Conservation (phyloP, 2,113 vertebrate genomes). For the Rhinoderma darwinii region DNA sequence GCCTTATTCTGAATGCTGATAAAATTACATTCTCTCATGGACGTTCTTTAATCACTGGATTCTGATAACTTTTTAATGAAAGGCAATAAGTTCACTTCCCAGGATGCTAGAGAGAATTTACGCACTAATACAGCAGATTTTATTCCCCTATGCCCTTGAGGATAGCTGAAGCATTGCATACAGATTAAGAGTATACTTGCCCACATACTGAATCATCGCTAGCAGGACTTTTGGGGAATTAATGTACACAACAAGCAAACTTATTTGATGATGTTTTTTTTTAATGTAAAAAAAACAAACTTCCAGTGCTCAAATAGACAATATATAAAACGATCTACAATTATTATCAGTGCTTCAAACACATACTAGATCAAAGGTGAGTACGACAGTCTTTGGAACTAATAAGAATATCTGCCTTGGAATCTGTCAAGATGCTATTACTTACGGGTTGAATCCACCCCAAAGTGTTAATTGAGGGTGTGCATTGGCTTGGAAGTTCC, state of each 20-base stretch:
- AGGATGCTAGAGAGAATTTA: constrained; percentile 6
- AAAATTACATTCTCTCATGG: constrained; percentile 56
- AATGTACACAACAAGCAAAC: neutral
- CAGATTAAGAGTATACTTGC: neutral
- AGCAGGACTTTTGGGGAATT: neutral
- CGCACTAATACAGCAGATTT: neutral
- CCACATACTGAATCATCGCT: neutral
- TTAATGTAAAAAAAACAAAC: no score
- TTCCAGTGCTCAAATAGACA: no score
- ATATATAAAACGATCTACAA: no score
- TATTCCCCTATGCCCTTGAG: neutral
- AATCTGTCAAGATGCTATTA: no score
- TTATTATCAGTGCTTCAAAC: no score
- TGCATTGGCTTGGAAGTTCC: no score
- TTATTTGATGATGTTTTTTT: neutral
- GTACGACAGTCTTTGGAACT: no score
- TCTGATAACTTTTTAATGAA: constrained; percentile 30
- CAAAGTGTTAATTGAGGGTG: no score
- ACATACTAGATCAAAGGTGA: neutral
- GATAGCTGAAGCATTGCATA: neutral
- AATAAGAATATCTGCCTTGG: no score
- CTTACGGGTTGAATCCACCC: no score
- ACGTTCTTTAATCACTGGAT: constrained; percentile 59
- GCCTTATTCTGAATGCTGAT: constrained; percentile 56
- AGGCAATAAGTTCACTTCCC: neutral